A percentile compares a stretch with the other conserved stretches of the same genome.
Conservation (phyloP, 2,113 vertebrate species). For the Megaleporinus macrocephalus region DNA sequence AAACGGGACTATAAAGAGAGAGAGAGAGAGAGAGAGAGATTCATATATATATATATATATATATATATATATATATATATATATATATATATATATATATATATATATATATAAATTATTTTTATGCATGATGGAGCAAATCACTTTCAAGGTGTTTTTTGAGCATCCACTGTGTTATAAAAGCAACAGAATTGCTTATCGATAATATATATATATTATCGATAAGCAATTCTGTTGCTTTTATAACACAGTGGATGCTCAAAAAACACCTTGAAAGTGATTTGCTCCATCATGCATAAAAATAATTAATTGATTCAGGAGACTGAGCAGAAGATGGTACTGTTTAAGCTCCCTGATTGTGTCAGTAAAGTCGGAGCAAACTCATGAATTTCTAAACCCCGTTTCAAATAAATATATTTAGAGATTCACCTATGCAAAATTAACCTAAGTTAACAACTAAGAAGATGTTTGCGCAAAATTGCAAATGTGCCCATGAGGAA, state of each 20-base stretch:
- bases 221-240: neutral
- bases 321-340: conserved; percentile 14
- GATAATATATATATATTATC: too few relatives aligned
- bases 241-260: neutral
- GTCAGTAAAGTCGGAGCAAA: conserved; percentile 3
- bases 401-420: neutral
- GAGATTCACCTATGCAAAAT: neutral
- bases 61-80: too few relatives aligned
- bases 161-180: neutral
- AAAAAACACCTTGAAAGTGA: neutral
- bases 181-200: neutral
- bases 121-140: conserved; percentile 4
- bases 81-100: too few relatives aligned
- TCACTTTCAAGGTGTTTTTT: neutral
- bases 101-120: neutral
- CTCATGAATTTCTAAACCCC: conserved; percentile 4
- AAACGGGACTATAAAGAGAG: too few relatives aligned
- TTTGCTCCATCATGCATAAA: conserved; percentile 4
- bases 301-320: neutral
- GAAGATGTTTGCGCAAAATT: neutral
- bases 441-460: neutral
- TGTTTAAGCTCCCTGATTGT: conserved; percentile 11
- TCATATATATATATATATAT: too few relatives aligned
- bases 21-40: too few relatives aligned
- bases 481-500: conserved; percentile 13